phyloP scores from a whole-genome alignment of 2,797 vertebrate genomes.

The Tapirus indicus region DNA sequence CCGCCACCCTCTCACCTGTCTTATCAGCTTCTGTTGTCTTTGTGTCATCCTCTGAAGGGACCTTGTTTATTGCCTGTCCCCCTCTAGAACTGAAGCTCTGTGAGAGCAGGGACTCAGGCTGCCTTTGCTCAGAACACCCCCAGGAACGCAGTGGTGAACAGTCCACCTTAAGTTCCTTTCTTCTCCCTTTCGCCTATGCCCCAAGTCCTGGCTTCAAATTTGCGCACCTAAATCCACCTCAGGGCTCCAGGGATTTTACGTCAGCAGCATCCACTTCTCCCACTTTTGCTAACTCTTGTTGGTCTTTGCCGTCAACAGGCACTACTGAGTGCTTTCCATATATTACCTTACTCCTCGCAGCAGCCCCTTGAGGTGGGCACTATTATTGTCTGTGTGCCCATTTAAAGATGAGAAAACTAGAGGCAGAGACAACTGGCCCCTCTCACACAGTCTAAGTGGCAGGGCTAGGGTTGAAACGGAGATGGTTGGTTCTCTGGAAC shows the following conservation, averaged over 20 bases:
- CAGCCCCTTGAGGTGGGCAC: neutral
- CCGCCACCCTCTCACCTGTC: neutral
- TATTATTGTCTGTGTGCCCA: neutral
- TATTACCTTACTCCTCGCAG: neutral
- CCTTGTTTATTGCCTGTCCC: neutral
- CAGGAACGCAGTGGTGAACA: neutral
- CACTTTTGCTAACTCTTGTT: neutral
- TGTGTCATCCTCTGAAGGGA: neutral
- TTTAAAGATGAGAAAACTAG: neutral
- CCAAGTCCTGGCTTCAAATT: neutral
- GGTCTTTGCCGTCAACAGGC: neutral
- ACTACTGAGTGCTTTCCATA: neutral
- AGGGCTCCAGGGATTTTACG: neutral
- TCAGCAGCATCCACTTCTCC: too few species aligned
- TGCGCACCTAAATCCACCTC: neutral
- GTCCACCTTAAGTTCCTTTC: neutral
- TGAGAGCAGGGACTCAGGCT: neutral
- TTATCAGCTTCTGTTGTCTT: neutral
- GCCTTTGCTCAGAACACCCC: neutral
- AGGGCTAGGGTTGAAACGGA: neutral
- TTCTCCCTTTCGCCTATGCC: neutral
- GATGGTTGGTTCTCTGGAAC: neutral
- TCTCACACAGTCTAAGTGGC: too few species aligned
- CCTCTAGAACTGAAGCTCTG: neutral
- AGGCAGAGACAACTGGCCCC: neutral